Percentiles rank a stretch among this genome's conserved stretches.
phyloP scores from a whole-genome alignment of 2,888 invertebrate genomes.

The Rhogogaster chlorosoma region DNA sequence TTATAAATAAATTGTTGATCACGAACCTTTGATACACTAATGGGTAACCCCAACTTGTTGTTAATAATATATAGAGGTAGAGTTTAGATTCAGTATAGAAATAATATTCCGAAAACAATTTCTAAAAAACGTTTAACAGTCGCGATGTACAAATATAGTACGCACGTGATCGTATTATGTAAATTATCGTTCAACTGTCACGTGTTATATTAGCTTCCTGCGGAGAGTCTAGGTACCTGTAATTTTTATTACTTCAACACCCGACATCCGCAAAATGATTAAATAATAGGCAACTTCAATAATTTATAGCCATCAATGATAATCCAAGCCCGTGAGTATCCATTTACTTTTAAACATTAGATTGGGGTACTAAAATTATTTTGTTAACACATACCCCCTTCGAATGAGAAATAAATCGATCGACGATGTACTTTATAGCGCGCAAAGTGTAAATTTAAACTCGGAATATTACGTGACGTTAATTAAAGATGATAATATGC shows the following conservation, averaged over 20 bases:
- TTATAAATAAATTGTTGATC: not conserved
- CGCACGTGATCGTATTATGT: not conserved
- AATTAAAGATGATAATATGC: not conserved
- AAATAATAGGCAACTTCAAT: conserved; percentile 21
- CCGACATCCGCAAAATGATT: conserved; percentile 28
- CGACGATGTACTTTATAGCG: not conserved
- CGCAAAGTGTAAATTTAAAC: not conserved
- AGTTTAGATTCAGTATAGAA: not conserved
- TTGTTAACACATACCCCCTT: not conserved
- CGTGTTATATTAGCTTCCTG: conserved; percentile 25
- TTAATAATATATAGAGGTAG: not conserved
- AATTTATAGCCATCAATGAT: conserved; percentile 25
- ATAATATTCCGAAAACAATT: not conserved
- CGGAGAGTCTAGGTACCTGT: conserved; percentile 31
- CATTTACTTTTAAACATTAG: not conserved
- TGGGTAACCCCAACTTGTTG: not conserved
- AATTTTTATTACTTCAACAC: conserved; percentile 31
- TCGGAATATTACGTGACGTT: not conserved
- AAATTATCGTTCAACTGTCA: conserved; percentile 10
- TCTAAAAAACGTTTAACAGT: not conserved
- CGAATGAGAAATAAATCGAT: not conserved
- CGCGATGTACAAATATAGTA: not conserved
- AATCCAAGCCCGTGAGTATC: not conserved
- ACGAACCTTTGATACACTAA: not conserved
- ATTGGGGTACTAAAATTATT: not conserved